A percentile compares a stretch with the other conserved stretches of the same genome.
phyloP scores from a whole-genome alignment of 1,140 invertebrate species.

The Drosophila ogumai region DNA sequence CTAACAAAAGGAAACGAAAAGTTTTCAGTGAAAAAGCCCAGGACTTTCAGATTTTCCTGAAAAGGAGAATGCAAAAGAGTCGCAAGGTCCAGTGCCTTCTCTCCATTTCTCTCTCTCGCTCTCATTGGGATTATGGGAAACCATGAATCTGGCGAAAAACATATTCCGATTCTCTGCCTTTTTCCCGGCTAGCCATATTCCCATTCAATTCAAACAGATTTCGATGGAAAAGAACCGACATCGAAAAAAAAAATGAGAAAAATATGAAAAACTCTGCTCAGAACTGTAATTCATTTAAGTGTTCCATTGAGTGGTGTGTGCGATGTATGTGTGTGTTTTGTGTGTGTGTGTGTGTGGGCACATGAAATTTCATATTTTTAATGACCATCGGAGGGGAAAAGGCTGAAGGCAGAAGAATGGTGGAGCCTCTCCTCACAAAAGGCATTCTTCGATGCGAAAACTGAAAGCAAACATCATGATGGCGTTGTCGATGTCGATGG shows the following conservation, averaged over 20 bases:
- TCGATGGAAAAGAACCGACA: constrained; percentile 30
- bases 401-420: constrained; percentile 2
- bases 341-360: constrained; percentile 12
- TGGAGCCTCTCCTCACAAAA: constrained; percentile 30
- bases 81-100: constrained; percentile 25
- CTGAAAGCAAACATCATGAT: constrained; percentile 43
- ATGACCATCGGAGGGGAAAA: constrained; percentile 52
- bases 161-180: constrained; percentile 28
- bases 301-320: constrained; percentile 38
- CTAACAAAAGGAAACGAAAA: not conserved
- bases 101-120: constrained; percentile 1
- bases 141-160: constrained; percentile 39
- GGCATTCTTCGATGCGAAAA: constrained; percentile 42
- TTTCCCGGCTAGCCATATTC: constrained; percentile 19
- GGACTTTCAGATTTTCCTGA: constrained; percentile 19
- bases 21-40: constrained; percentile 1
- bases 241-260: not conserved
- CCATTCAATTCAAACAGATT: constrained; percentile 53
- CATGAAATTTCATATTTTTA: constrained; percentile 78
- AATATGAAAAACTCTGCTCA: constrained; percentile 26
- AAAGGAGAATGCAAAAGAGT: constrained; percentile 27
- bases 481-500: constrained; percentile 7
- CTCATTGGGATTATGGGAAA: constrained; percentile 16
- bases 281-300: constrained; percentile 74
- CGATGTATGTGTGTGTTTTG: constrained; percentile 1